Evolutionary conservation across 2,113 vertebrate species (phyloP), one percentile per base, ranked within the genome.

Genomic region (Eretmochelys imbricata): DNA sequence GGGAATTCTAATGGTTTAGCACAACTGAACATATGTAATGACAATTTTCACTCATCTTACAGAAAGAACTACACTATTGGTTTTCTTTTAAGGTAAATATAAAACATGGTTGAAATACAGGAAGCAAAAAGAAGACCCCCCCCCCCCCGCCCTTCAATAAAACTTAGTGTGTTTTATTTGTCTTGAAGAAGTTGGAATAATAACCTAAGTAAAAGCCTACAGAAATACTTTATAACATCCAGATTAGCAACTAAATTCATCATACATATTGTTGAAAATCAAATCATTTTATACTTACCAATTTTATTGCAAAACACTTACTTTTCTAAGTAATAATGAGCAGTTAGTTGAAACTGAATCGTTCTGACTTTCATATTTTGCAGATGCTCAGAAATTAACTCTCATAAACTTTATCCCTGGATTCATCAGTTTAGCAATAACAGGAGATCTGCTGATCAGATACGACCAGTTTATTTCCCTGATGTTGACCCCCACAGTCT

Each of bases 391-490:
- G 97, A 99, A 96, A 98, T 99, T 97, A 99, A 99, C 94, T 98
- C 99, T 88, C 98, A 98, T 97, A 99, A 99, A 88, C 98, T 99
- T 98, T 99, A 99, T 97, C 99, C 99, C 59, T 99, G 99, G 99
- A 99, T 99, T 96, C 99, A 99, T 98, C 99, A 99, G 96, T 99
- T 99, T 98, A 99, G 99, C 98, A 99, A 99, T 99, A 99, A 99
- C 97, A 99, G 99, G 98, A 99, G 97, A 97, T 99, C 99, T 78
- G 98, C 98, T 69, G 99, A 99, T 99, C 99, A 99, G 96, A 99
- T 98, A 85, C 98, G 99, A 94, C 98, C 99, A 9, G 98, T 99
- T 97, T 98, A 98, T 96, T 99, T 99, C 92, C 99, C 99, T 80
- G 99, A 99, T 96, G 98, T 99, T 96, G 99, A 99, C 96, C 99